A percentile compares a stretch with the other conserved stretches of the same genome.
These are phyloP conservation scores for Heteronetta atricapilla DNA, from an alignment of 2,113 vertebrate genomes.

Conservation along the genomic window DNA sequence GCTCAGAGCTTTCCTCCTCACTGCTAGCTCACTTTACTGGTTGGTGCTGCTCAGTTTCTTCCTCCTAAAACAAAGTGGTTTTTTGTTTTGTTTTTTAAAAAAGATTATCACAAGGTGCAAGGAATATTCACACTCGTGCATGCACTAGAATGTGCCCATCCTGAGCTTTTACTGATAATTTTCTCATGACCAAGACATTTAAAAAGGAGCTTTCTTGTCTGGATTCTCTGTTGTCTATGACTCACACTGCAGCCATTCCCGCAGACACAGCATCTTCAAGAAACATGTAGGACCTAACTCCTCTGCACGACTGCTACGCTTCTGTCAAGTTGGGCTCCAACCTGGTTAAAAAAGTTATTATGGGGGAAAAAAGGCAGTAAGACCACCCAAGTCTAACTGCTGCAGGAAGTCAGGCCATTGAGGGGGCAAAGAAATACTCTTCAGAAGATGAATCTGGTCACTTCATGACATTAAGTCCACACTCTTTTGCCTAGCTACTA, in stretches of 20 bases:
- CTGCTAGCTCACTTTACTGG: neutral
- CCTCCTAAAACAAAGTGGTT: neutral
- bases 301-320: neutral
- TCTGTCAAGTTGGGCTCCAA: neutral
- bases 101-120: neutral
- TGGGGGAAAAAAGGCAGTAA: neutral
- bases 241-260: neutral
- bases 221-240: neutral
- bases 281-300: neutral
- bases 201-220: neutral
- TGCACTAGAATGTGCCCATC: neutral
- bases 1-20: neutral
- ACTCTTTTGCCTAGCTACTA: no score
- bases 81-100: neutral
- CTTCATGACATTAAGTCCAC: no score
- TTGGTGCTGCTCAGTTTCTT: neutral
- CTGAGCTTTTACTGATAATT: neutral
- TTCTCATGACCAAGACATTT: neutral
- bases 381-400: neutral
- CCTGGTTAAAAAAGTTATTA: neutral
- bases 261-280: neutral
- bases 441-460: neutral
- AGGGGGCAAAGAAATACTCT: neutral
- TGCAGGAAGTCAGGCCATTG: neutral
- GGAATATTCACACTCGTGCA: neutral